These are phyloP conservation scores for Erpobdella octoculata DNA, from an alignment of 2,888 invertebrate species.

Conservation along the genomic window DNA sequence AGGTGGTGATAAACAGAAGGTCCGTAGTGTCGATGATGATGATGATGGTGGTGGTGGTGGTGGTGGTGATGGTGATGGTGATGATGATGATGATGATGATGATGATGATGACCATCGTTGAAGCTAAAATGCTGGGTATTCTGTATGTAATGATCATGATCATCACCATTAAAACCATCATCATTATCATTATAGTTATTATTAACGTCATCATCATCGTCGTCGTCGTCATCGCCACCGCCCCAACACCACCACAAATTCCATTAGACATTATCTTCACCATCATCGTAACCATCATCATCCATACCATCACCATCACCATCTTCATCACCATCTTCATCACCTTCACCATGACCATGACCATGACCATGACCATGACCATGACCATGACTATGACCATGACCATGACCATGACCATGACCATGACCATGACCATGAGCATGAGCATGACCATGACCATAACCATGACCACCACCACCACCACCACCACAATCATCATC, in stretches of 20 bases:
- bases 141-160: neutral
- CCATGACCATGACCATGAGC: no score
- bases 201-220: neutral
- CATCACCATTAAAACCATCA: neutral
- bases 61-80: neutral
- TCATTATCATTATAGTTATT: neutral
- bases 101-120: neutral
- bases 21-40: no score
- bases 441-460: neutral
- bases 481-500: neutral
- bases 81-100: neutral
- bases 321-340: conserved; percentile 8
- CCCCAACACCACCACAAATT: neutral
- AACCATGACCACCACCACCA: neutral
- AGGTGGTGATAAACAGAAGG: no score
- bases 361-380: conserved; percentile 6
- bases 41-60: neutral
- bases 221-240: neutral
- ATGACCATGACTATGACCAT: conserved; percentile 2
- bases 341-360: neutral
- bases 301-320: neutral
- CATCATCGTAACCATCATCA: neutral
- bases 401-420: no score
- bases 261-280: neutral
- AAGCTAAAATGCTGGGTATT: neutral